These are phyloP conservation scores for Peromyscus californicus DNA, from an alignment of 2,113 vertebrate species.

Conservation along the genomic window DNA sequence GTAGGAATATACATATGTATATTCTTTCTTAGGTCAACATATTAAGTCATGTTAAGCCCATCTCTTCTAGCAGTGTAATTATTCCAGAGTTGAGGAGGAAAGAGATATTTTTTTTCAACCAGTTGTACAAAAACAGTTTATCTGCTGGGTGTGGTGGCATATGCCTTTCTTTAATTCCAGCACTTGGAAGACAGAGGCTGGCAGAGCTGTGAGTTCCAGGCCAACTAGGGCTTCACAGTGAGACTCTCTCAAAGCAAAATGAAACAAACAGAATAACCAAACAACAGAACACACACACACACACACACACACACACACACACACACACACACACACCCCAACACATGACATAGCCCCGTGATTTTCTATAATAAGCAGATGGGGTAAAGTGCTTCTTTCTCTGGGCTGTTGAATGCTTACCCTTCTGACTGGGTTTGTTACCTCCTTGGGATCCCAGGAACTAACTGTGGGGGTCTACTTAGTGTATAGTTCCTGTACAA, in stretches of 20 bases:
- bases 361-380: not conserved
- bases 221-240: not conserved
- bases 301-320: not conserved
- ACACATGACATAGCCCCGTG: not conserved
- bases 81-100: not conserved
- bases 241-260: not conserved
- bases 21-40: not conserved
- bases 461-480: not conserved
- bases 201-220: not conserved
- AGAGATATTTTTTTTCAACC: not conserved
- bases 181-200: not conserved
- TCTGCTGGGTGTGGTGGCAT: not conserved
- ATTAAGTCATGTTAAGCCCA: not conserved
- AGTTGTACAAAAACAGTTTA: conserved; percentile 16
- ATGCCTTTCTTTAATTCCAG: not conserved
- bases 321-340: not conserved
- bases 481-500: not conserved
- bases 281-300: not conserved
- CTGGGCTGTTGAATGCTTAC: not conserved
- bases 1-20: not conserved
- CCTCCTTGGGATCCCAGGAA: conserved; percentile 3
- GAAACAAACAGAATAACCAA: not conserved
- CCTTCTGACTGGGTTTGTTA: not conserved
- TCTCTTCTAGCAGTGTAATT: not conserved
- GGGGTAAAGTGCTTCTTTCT: not conserved